Conservation (phyloP, 2,113 vertebrate species). For the Bagarius yarrelli region DNA sequence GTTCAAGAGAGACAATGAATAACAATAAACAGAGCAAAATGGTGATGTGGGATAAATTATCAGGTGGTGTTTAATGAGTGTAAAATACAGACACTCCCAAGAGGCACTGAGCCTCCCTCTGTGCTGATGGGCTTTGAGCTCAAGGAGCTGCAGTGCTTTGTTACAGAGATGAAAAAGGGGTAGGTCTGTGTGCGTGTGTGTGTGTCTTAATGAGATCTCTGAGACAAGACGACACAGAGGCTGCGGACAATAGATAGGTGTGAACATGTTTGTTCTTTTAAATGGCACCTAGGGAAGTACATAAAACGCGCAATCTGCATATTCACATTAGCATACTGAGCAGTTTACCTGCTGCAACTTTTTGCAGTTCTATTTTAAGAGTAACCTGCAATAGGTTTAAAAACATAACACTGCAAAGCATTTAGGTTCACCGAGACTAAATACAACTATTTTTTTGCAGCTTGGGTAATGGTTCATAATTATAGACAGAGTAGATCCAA, state of each 20-base stretch:
- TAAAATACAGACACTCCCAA: slow-evolving; percentile 34
- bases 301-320: background rate
- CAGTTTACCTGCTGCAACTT: background rate
- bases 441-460: background rate
- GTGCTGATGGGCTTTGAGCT: slow-evolving; percentile 28
- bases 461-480: background rate
- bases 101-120: slow-evolving; percentile 15
- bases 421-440: background rate
- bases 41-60: slow-evolving; percentile 23
- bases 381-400: too few relatives aligned
- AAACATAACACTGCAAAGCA: background rate
- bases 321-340: slow-evolving; percentile 1
- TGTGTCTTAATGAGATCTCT: slow-evolving; percentile 38
- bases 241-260: slow-evolving; percentile 20
- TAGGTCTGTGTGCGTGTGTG: slow-evolving; percentile 19
- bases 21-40: background rate
- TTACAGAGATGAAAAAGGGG: background rate
- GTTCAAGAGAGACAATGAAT: background rate
- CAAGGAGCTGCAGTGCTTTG: slow-evolving; percentile 38
- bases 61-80: slow-evolving; percentile 23
- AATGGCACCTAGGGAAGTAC: background rate
- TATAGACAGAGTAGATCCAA: background rate
- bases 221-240: slow-evolving; percentile 28
- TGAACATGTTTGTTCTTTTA: background rate
- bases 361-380: background rate